Evolutionary conservation across 2,113 vertebrate genomes (phyloP), one percentile per base, ranked within the genome.

Genomic region (Onychostruthus taczanowskii): DNA sequence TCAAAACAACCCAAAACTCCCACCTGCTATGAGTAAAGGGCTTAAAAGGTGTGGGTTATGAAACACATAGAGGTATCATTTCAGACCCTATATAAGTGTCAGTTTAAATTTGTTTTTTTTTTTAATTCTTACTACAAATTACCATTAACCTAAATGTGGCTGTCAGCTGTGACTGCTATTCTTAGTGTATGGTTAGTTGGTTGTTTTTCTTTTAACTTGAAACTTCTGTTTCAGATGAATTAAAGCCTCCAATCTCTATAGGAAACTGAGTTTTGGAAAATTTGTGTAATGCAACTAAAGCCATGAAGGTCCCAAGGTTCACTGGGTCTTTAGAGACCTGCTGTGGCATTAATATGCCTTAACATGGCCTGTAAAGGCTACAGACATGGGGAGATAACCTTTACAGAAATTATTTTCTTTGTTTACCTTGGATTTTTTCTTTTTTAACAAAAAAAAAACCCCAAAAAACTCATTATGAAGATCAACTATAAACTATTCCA

Each of bases 1-100:
- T 88, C 85, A 94, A 90, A 95, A 53, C 63, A 80, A 84, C 26
- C 24, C 67, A 56, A 52, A 90, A 67, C 39, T 92, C 86, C 85
- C 44, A 64, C 61, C 73, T 84, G 56, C 61, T 67, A 39, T 46
- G 56, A 94, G 31, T 13, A 56, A 93, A 93, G 12, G 31, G 18
- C n/a, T 86, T 90, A 78, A 94, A 91, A 93, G 13, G 7, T 66
- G 11, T 44, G 33, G 20, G 11, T 91, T 90, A 77, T 86, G 72
- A 91, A 84, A 84, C 27, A 31, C 50, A 49, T 27, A 73, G 64
- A 74, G 73, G 27, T 37, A 75, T 52, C 4, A 41, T 49, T 90
- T 84, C 30, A 93, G 55, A 77, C 5, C 5, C 20, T 74, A 10
- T 28, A 5, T 30, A 84, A 35, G 24, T 49, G 28, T 5, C 39